These are phyloP conservation scores for Sesamia nonagrioides DNA, from an alignment of 1,140 invertebrate species.

Conservation along the genomic window DNA sequence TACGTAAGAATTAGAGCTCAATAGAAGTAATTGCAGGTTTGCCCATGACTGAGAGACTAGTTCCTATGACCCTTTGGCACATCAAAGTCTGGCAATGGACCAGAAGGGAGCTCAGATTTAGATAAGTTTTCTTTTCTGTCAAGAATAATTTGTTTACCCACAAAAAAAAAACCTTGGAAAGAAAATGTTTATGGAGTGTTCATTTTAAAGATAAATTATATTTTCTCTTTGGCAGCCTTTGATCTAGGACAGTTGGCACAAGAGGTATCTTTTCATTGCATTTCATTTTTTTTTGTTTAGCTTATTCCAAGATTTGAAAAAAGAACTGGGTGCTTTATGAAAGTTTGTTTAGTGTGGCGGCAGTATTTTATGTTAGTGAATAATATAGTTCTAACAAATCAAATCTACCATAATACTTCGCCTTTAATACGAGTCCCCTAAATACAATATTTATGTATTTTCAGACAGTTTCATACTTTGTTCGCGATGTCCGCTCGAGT, in stretches of 20 bases:
- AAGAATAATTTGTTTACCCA: conserved; percentile 14
- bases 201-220: conserved; percentile 14
- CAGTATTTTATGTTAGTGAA: conserved; percentile 25
- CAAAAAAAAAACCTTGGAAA: conserved; percentile 20
- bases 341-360: not conserved
- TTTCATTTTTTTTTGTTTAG: too few species aligned
- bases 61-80: conserved; percentile 5
- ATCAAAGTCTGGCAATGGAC: conserved; percentile 5
- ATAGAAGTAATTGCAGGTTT: too few species aligned
- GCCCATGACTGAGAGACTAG: not conserved
- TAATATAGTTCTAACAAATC: conserved; percentile 42
- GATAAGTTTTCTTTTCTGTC: conserved; percentile 9
- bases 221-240: conserved; percentile 27
- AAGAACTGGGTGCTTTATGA: not conserved
- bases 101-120: not conserved
- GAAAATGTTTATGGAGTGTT: conserved; percentile 15
- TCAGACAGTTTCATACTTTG: conserved; percentile 84
- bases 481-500: conserved; percentile 72
- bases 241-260: conserved; percentile 36
- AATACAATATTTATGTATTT: conserved; percentile 87
- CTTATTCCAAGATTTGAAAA: not conserved
- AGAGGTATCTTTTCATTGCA: conserved; percentile 4
- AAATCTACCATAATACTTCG: conserved; percentile 46
- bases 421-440: conserved; percentile 65
- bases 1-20: too few species aligned